Evolutionary conservation across 2,888 invertebrate species (phyloP), one percentile per base, ranked within the genome.

Genomic region (Amphipoea lucens): DNA sequence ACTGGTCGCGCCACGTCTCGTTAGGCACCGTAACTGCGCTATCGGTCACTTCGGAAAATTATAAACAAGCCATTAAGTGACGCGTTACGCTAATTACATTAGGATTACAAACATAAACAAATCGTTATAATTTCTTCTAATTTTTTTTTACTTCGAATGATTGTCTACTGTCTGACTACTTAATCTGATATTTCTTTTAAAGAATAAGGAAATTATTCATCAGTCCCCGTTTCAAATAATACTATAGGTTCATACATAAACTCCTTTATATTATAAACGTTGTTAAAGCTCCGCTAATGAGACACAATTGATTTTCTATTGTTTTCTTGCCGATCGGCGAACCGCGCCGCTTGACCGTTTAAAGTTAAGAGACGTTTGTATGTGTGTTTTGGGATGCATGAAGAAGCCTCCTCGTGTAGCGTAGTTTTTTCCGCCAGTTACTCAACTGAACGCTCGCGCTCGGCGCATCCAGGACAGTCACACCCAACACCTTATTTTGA

Each of bases 21-120:
- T 23, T 17, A 51, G 54, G 14, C 63, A 40, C 69, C 40, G 57
- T 36, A 14, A 65, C 63, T 23, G 54, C 45, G 23, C 73, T 66
- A 83, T 78, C 67, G 73, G 69, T 70, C 83, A 73, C 40, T 20
- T 73, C 62, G 78, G 73, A 78, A 11, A 14, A 60, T 2, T 60
- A 12, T 65, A 82, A 73, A 74, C 79, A 74, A 62, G 29, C 20
- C 69, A 74, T 67, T 51, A 62, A 23, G 23, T 70, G 73, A 82
- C 83, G 72, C 78, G 45, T 63, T 57, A 36, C n/a, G 36, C 36
- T 77, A 73, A 70, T 77, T 45, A 67, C 17, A 67, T 42, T 45
- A 42, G 17, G 67, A 42, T 68, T 45, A n/a, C n/a, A 68, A 45
- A n/a, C 7, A 42, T 7, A 66, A 23, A 42, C 14, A 66, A 36